These are phyloP conservation scores for Hemibagrus guttatus DNA, from an alignment of 2,797 vertebrate genomes.

Conservation along the genomic window DNA sequence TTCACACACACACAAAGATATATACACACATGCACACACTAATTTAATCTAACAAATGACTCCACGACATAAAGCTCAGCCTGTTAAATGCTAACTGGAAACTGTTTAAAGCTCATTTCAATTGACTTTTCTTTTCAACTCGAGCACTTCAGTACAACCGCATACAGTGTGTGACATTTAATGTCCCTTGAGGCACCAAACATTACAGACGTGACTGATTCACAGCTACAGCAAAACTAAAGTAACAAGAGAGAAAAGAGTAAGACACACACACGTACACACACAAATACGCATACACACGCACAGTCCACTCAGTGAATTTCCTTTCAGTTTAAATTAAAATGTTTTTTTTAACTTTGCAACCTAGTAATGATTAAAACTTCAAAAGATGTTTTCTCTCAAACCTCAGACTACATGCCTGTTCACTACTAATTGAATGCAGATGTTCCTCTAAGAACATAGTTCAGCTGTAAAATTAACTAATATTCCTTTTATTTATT, in stretches of 20 bases:
- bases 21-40: neutral
- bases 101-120: conserved; percentile 16
- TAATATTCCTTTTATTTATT: neutral
- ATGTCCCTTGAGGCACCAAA: neutral
- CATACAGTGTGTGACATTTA: conserved; percentile 16
- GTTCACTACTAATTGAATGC: neutral
- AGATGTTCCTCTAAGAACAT: neutral
- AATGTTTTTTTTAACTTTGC: neutral
- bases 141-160: conserved; percentile 25
- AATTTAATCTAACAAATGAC: conserved; percentile 2
- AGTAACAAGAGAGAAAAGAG: neutral
- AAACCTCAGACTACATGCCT: neutral
- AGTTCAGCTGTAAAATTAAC: neutral
- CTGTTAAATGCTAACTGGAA: conserved; percentile 11
- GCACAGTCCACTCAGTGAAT: neutral
- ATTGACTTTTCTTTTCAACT: conserved; percentile 19
- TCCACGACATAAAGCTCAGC: neutral
- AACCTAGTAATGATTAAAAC: neutral
- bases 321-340: neutral
- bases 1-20: conserved; percentile 9
- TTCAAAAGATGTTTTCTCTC: neutral
- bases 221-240: neutral
- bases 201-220: neutral
- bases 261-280: neutral
- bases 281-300: neutral